Evolutionary conservation across 2,113 vertebrate genomes (phyloP).

Genomic region (Ammodytes dubius): DNA sequence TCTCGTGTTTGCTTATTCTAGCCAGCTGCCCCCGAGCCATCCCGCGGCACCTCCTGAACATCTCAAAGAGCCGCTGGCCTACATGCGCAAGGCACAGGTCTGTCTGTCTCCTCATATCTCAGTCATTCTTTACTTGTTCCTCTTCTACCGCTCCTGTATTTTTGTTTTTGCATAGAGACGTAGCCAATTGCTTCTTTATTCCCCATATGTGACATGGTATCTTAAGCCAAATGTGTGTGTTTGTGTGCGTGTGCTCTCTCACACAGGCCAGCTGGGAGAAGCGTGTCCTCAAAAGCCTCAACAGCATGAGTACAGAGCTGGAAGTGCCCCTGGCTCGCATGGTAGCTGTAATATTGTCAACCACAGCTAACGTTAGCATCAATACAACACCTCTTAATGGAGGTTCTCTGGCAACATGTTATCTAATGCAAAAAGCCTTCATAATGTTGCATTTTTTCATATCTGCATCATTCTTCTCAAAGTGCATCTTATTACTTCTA

Average conservation of each 20-base stretch:
- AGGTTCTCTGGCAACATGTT: slow-evolving; percentile 2
- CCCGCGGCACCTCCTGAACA: slow-evolving; percentile 90
- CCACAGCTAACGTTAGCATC: background rate
- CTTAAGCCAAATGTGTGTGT: slow-evolving; percentile 27
- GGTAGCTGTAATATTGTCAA: slow-evolving; percentile 79
- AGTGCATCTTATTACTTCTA: background rate
- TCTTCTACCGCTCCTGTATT: background rate
- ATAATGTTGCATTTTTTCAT: background rate
- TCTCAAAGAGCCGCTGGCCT: slow-evolving; percentile 94
- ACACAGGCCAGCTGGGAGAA: slow-evolving; percentile 96
- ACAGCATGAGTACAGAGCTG: slow-evolving; percentile 97
- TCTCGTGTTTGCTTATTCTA: slow-evolving; percentile 67
- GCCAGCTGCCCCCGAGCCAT: slow-evolving; percentile 88
- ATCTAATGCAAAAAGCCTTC: background rate
- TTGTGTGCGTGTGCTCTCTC: slow-evolving; percentile 25
- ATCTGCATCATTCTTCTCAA: background rate
- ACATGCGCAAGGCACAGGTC: slow-evolving; percentile 98
- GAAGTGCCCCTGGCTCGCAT: slow-evolving; percentile 93
- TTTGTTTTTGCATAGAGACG: slow-evolving; percentile 6
- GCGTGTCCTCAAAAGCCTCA: slow-evolving; percentile 96
- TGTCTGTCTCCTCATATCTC: slow-evolving; percentile 69
- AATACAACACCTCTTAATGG: slow-evolving; percentile 11
- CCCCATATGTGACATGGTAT: background rate
- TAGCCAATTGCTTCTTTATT: background rate
- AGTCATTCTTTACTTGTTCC: slow-evolving; percentile 44